Conservation (phyloP, 2,113 vertebrate species). For the Mionectes macconnelli region DNA sequence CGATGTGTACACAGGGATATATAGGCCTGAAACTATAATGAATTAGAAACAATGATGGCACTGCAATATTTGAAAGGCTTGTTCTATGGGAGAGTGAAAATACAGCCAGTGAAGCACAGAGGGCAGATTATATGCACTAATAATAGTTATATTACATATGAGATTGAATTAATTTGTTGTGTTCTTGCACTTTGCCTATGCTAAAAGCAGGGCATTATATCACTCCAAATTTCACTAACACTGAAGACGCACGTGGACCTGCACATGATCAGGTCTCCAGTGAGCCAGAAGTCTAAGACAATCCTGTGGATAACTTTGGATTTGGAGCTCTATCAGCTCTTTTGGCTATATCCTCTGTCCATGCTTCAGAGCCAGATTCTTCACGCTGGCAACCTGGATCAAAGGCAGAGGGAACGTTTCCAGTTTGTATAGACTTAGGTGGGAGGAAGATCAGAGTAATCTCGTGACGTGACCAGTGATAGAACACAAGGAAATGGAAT, state of each 20-base stretch:
- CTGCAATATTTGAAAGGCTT: neutral
- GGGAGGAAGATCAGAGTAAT: neutral
- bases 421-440: neutral
- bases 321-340: neutral
- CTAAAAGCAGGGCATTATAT: neutral
- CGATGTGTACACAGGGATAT: neutral
- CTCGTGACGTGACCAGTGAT: neutral
- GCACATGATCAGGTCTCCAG: neutral
- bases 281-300: neutral
- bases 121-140: fast-evolving
- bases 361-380: neutral
- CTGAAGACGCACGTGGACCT: neutral
- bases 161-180: neutral
- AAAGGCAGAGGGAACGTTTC: neutral
- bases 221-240: neutral
- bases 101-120: neutral
- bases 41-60: neutral
- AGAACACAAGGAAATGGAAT: neutral
- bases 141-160: neutral
- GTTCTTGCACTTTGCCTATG: neutral
- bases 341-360: neutral
- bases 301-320: neutral
- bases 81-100: neutral
- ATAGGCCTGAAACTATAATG: neutral
- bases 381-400: neutral